phyloP scores from a whole-genome alignment of 2,113 vertebrate species.

The Neogobius melanostomus region DNA sequence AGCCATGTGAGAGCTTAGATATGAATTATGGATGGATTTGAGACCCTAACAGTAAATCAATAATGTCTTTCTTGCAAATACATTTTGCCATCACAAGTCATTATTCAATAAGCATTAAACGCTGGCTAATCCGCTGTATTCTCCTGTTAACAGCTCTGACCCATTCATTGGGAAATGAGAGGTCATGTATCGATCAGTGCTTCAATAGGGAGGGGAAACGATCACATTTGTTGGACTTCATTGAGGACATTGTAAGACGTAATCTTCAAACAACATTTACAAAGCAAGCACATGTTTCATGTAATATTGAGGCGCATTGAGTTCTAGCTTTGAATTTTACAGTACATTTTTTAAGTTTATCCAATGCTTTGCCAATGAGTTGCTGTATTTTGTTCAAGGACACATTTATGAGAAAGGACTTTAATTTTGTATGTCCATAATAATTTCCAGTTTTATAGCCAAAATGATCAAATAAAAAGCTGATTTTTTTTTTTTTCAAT shows the following conservation, averaged over 20 bases:
- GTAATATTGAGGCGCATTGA: constrained; percentile 21
- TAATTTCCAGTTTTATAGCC: constrained; percentile 30
- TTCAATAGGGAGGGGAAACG: constrained; percentile 10
- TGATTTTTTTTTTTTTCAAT: background rate
- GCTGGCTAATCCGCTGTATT: constrained; percentile 43
- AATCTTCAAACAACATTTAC: constrained; percentile 27
- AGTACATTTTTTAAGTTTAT: constrained; percentile 31
- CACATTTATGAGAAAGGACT: constrained; percentile 8
- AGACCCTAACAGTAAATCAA: constrained; percentile 63
- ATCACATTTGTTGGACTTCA: constrained; percentile 28
- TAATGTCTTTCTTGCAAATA: constrained; percentile 59
- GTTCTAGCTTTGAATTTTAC: constrained; percentile 25
- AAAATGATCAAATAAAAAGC: constrained; percentile 29
- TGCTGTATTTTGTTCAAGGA: constrained; percentile 28
- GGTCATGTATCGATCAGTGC: constrained; percentile 42
- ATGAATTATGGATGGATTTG: constrained; percentile 68
- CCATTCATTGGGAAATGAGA: constrained; percentile 47
- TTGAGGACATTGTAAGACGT: constrained; percentile 6
- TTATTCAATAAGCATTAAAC: constrained; percentile 59
- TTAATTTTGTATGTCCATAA: background rate
- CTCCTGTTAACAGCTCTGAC: constrained; percentile 50
- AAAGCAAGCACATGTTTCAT: constrained; percentile 8
- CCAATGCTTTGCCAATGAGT: constrained; percentile 14
- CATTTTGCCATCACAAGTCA: constrained; percentile 40
- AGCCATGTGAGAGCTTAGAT: constrained; percentile 59